Percentiles rank a stretch among this genome's conserved stretches.
Evolutionary conservation across 2,888 invertebrate species (phyloP).

Genomic region (Onchidella celtica): DNA sequence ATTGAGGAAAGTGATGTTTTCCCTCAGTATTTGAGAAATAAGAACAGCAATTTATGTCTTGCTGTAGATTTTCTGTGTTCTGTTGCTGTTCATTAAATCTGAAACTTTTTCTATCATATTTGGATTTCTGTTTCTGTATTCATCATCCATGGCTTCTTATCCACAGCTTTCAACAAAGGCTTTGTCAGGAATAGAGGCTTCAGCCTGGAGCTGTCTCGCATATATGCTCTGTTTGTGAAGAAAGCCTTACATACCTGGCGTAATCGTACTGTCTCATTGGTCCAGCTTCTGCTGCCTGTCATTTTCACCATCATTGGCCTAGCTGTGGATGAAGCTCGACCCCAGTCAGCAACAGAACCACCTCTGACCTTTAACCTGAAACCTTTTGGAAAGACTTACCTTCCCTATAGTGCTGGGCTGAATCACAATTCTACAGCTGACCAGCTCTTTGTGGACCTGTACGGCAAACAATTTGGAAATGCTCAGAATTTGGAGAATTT

Average conservation of each 20-base stretch:
- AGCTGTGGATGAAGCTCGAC: conserved; percentile 82
- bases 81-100: no score
- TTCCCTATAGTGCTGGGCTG: conserved; percentile 54
- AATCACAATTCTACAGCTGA: conserved; percentile 9
- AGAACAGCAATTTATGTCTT: no score
- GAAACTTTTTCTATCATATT: no score
- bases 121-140: no score
- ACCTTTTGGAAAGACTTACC: conserved; percentile 56
- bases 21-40: no score
- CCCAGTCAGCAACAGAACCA: conserved; percentile 81
- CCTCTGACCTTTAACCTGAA: conserved; percentile 83
- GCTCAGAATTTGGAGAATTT: background rate
- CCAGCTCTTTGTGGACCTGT: conserved; percentile 5
- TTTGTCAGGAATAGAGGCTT: conserved; percentile 71
- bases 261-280: conserved; percentile 84
- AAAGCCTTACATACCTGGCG: conserved; percentile 84
- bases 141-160: no score
- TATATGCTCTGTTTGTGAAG: conserved; percentile 86
- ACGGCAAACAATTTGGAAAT: conserved; percentile 35
- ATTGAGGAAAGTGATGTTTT: no score
- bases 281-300: conserved; percentile 85
- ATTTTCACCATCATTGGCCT: conserved; percentile 85
- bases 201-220: conserved; percentile 83
- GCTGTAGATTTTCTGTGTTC: no score
- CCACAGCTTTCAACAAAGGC: conserved; percentile 66